Evolutionary conservation across 1,140 invertebrate species (phyloP), one percentile per base, ranked within the genome.

Genomic region (Megathymus violae): DNA sequence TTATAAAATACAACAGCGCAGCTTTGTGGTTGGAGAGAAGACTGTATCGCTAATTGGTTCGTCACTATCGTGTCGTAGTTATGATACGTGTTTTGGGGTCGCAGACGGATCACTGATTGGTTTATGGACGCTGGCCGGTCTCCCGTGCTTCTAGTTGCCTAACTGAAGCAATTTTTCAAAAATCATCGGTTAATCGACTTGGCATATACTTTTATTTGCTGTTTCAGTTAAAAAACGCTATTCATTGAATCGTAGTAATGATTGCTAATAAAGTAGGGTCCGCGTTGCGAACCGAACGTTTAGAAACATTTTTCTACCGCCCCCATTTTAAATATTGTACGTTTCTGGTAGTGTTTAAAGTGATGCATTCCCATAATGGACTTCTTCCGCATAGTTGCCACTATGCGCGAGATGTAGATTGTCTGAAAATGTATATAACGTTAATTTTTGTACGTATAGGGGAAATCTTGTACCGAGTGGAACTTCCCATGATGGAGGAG

Each of bases 391-490:
- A 54, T 56, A 61, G 58, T 38, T n/a, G n/a, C n/a, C 47, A 52
- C 36, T 51, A 16, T 63, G 51, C 38, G n/a, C n/a, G 56, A 41
- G 50, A 43, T 56, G 69, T 74, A 65, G 64, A 64, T 34, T 72
- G 50, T 69, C 74, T 69, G 67, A 74, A 78, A 84, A 83, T 86
- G 64, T 88, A 76, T 81, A 74, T 92, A 93, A 92, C 92, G 92
- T 92, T 90, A 93, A 92, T 90, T 93, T 93, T 93, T 93, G 88
- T 92, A 92, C 94, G 93, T 94, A 94, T 93, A 95, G 94, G 94
- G 92, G 95, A 96, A 94, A 96, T 96, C 94, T 95, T 96, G 94
- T 96, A 95, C 93, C 95, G 95, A 92, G 95, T 96, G 94, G 95
- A 96, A 94, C 94, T 96, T 93, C 95, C 95, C 91, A 95, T 95